phyloP scores from a whole-genome alignment of 2,113 vertebrate species.

The Apistogramma diplotaenia region DNA sequence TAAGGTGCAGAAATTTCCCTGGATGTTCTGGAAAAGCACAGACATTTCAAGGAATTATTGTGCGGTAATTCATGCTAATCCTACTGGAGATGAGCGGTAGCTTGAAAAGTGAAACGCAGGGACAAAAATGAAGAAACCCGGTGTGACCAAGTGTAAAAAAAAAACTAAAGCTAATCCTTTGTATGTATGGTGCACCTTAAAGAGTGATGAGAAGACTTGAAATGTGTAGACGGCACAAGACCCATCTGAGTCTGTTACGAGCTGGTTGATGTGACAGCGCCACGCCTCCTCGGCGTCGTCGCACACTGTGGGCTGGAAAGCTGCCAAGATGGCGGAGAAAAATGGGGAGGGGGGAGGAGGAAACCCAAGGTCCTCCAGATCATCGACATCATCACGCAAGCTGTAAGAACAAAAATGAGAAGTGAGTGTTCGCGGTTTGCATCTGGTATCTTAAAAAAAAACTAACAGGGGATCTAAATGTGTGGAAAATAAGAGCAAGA shows the following conservation, averaged over 20 bases:
- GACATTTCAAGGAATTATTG: background rate
- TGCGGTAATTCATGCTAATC: background rate
- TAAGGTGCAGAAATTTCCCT: constrained; percentile 95
- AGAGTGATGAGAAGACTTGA: constrained; percentile 96
- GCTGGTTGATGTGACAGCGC: constrained; percentile 94
- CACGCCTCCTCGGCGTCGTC: constrained; percentile 90
- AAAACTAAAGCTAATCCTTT: background rate
- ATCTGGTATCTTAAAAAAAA: background rate
- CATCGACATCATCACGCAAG: constrained; percentile 86
- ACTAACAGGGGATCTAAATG: background rate
- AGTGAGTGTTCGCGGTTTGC: background rate
- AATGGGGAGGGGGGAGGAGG: constrained; percentile 96
- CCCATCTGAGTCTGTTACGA: constrained; percentile 91
- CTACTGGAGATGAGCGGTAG: background rate
- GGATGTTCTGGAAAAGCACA: constrained; percentile 85
- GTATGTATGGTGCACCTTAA: constrained; percentile 81
- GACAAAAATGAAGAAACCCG: background rate
- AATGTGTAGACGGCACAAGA: constrained; percentile 98
- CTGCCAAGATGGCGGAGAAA: constrained; percentile 97
- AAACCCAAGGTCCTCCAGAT: constrained; percentile 79
- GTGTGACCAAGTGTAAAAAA: too few species aligned
- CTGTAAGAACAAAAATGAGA: constrained; percentile 64
- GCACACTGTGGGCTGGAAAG: constrained; percentile 91
- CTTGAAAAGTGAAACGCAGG: background rate
- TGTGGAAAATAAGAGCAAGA: background rate